A percentile compares a stretch with the other conserved stretches of the same genome.
Evolutionary conservation across 2,888 invertebrate genomes (phyloP).

Genomic region (Orchesellides sinensis): DNA sequence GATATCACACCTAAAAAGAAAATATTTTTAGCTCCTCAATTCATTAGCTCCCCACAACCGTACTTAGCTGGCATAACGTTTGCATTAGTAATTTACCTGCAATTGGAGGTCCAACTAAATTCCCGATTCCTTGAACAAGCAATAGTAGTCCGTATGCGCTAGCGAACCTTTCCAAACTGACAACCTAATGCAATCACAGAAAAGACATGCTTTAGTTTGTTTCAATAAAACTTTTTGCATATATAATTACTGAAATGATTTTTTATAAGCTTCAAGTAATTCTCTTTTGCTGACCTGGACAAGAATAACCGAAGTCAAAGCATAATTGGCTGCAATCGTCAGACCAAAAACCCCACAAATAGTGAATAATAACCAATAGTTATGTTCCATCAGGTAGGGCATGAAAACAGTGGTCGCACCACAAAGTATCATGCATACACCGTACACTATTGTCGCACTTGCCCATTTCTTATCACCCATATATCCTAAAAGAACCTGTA

Average conservation of each 20-base stretch:
- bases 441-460: constrained; percentile 89
- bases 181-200: constrained; percentile 76
- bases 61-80: neutral
- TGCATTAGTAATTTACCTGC: constrained; percentile 82
- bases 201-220: neutral
- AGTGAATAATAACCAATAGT: constrained; percentile 79
- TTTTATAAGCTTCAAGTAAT: neutral
- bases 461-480: constrained; percentile 91
- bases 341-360: constrained; percentile 90
- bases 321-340: constrained; percentile 94
- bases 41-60: too few species aligned
- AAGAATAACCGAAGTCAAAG: constrained; percentile 92
- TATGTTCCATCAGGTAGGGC: constrained; percentile 70
- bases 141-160: constrained; percentile 93
- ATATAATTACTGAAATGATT: neutral
- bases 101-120: constrained; percentile 92
- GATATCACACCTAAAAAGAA: constrained; percentile 85
- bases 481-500: constrained; percentile 88
- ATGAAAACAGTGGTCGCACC: constrained; percentile 72
- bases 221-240: neutral
- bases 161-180: constrained; percentile 93
- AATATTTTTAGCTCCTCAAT: neutral
- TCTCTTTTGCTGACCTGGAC: constrained; percentile 82
- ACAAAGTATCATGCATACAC: constrained; percentile 76
- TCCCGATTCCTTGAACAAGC: constrained; percentile 92